These are phyloP conservation scores for Acheta domesticus DNA, from an alignment of 2,888 invertebrate genomes.

Conservation along the genomic window DNA sequence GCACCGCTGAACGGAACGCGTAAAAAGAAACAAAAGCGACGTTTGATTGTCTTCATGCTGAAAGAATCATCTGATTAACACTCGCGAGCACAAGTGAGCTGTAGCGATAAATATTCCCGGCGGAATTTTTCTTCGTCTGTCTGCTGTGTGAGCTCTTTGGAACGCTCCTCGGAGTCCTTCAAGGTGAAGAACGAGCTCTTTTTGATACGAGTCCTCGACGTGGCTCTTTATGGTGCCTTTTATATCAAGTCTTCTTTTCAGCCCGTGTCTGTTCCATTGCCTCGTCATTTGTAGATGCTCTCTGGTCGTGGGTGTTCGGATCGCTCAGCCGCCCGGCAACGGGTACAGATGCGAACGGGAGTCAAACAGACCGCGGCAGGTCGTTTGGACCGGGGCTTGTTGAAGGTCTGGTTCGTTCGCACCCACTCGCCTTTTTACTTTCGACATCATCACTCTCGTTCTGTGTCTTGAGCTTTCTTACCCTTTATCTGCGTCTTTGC, in stretches of 20 bases:
- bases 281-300: neutral
- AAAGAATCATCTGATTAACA: slow-evolving; percentile 18
- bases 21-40: neutral
- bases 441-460: no score
- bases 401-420: no score
- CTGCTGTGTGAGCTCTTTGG: neutral
- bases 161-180: neutral
- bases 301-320: neutral
- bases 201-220: neutral
- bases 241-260: neutral
- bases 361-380: no score
- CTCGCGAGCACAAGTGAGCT: neutral
- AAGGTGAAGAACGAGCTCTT: neutral
- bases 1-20: neutral
- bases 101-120: neutral
- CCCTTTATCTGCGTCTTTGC: no score
- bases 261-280: neutral
- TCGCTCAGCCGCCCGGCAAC: neutral
- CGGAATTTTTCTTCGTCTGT: neutral
- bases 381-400: no score
- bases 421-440: no score
- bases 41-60: neutral
- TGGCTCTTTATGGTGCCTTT: neutral
- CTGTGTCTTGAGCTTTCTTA: no score
- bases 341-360: neutral